Conservation (phyloP, 2,888 invertebrate species). For the Hyposoter dolosus region DNA sequence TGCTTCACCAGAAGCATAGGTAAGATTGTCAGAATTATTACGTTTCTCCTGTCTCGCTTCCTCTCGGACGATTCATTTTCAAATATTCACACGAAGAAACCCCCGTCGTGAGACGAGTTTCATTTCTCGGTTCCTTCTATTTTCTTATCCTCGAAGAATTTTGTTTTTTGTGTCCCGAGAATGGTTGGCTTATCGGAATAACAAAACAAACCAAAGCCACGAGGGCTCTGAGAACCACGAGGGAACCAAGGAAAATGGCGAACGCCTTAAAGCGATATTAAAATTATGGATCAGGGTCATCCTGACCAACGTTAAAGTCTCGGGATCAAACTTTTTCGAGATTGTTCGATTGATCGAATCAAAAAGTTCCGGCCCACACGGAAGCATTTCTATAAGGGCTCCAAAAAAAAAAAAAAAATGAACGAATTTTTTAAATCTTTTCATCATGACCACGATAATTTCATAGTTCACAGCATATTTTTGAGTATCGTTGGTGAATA, state of each 20-base stretch:
- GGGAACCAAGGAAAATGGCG: not conserved
- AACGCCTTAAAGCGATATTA: not conserved
- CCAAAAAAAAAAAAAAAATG: too few relatives aligned
- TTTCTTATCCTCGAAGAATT: not conserved
- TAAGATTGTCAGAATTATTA: slow-evolving; percentile 56
- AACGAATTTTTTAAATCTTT: too few relatives aligned
- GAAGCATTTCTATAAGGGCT: too few relatives aligned
- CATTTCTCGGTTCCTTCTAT: not conserved
- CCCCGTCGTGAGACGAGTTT: slow-evolving; percentile 52
- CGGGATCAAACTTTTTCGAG: not conserved
- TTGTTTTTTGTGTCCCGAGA: not conserved
- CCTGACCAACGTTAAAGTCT: not conserved
- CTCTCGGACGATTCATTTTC: not conserved
- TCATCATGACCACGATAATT: too few relatives aligned
- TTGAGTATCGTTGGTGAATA: too few relatives aligned
- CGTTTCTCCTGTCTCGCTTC: not conserved
- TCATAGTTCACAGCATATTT: too few relatives aligned
- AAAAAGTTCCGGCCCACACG: too few relatives aligned
- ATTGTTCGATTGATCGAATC: not conserved
- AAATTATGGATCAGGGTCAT: not conserved
- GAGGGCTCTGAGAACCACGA: too few relatives aligned
- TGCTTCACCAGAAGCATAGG: slow-evolving; percentile 69
- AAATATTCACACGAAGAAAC: slow-evolving; percentile 47
- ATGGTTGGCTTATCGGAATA: not conserved
- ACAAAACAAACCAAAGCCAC: not conserved